Conservation (phyloP, 2,888 invertebrate species). For the Netelia virgata region DNA sequence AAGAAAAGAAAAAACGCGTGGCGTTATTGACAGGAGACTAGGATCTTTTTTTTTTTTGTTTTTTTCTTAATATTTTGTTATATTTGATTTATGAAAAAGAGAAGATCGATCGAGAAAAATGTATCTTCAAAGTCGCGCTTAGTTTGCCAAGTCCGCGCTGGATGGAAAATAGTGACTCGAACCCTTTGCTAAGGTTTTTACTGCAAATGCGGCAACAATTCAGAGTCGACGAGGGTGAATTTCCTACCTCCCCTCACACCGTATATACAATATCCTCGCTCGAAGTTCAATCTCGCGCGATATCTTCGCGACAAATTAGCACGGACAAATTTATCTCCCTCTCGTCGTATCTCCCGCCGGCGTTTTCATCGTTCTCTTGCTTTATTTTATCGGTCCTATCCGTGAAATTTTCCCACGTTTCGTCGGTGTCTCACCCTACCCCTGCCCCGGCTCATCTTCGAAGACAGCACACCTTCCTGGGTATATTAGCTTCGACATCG, state of each 20-base stretch:
- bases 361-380: slow-evolving; percentile 40
- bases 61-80: background rate
- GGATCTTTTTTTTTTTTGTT: background rate
- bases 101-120: background rate
- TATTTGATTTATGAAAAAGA: background rate
- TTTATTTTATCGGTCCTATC: slow-evolving; percentile 28
- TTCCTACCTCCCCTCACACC: slow-evolving; percentile 66
- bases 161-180: no score
- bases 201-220: no score
- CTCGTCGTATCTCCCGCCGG: slow-evolving; percentile 62
- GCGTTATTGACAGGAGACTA: background rate
- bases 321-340: slow-evolving; percentile 79
- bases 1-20: background rate
- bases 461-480: background rate
- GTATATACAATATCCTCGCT: no score
- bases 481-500: slow-evolving; percentile 8
- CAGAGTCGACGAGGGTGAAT: slow-evolving; percentile 67
- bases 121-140: no score
- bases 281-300: slow-evolving; percentile 79
- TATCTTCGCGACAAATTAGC: slow-evolving; percentile 81
- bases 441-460: background rate
- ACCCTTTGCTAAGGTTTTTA: no score
- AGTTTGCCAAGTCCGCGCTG: no score
- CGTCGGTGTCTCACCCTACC: slow-evolving; percentile 43
- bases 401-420: slow-evolving; percentile 68